phyloP scores from a whole-genome alignment of 1,140 invertebrate species.

The Lethrus apterus region DNA sequence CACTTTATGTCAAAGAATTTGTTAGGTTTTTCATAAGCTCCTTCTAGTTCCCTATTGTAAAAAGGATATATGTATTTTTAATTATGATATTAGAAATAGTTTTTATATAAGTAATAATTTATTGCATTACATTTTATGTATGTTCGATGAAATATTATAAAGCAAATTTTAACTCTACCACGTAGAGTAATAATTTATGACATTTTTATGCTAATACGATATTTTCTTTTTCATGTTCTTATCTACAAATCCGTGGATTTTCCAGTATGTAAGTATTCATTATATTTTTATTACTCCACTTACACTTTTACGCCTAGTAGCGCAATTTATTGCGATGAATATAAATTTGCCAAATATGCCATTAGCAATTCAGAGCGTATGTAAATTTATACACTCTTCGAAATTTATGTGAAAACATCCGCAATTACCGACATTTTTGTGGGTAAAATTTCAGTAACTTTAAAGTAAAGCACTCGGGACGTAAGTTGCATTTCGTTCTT shows the following conservation, averaged over 20 bases:
- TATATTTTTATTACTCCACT: constrained; percentile 11
- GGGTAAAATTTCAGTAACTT: no score
- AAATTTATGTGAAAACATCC: no score
- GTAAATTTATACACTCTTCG: no score
- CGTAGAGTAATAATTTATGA: not conserved
- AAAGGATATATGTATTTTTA: no score
- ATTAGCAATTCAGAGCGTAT: not conserved
- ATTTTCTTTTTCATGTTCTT: not conserved
- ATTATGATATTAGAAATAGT: no score
- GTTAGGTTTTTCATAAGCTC: no score
- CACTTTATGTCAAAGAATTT: no score
- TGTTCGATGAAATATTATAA: not conserved
- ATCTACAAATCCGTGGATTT: constrained; percentile 6
- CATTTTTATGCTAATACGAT: constrained; percentile 1
- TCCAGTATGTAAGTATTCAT: constrained; percentile 15
- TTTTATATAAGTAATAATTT: not conserved
- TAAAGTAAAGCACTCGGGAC: no score
- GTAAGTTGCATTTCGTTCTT: not conserved
- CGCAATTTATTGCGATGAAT: not conserved
- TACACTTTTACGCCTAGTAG: no score
- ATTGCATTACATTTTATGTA: not conserved
- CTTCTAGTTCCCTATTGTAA: no score
- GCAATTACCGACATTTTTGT: no score
- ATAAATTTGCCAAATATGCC: not conserved
- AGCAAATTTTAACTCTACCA: not conserved